These are phyloP conservation scores for Eustalomyia histrio DNA, from an alignment of 2,888 invertebrate genomes.

Conservation along the genomic window DNA sequence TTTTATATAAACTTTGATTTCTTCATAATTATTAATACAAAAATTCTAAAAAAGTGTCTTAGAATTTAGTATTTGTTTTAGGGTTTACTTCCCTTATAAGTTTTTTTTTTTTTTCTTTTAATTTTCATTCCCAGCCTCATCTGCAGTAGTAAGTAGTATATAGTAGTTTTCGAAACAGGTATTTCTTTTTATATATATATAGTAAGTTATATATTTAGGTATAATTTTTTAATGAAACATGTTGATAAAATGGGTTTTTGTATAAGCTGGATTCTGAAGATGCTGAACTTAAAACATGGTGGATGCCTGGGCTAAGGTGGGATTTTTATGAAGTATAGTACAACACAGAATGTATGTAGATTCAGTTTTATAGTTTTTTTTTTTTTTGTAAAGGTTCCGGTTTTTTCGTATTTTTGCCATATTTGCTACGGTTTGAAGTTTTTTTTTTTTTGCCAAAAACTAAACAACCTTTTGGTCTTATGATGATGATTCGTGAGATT, in stretches of 20 bases:
- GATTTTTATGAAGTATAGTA: constrained; percentile 55
- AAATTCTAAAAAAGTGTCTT: no score
- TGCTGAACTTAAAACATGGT: constrained; percentile 56
- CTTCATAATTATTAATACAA: no score
- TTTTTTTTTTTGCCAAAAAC: constrained; percentile 37
- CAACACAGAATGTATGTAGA: constrained; percentile 14
- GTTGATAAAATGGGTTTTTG: constrained; percentile 38
- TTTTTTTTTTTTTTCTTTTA: not conserved
- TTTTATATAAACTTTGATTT: no score
- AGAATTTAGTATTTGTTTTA: no score
- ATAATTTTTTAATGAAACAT: constrained; percentile 54
- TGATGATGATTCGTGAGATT: constrained; percentile 47
- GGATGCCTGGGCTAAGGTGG: constrained; percentile 54
- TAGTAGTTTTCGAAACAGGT: constrained; percentile 58
- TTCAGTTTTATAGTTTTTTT: constrained; percentile 1
- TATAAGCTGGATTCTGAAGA: constrained; percentile 38
- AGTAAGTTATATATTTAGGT: not conserved
- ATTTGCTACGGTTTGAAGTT: constrained; percentile 39
- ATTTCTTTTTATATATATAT: constrained; percentile 13
- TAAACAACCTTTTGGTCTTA: constrained; percentile 38
- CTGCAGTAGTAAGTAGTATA: constrained; percentile 34
- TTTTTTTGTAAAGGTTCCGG: constrained; percentile 38
- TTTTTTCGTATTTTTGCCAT: constrained; percentile 29
- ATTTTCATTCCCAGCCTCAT: constrained; percentile 3
- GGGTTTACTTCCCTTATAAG: not conserved